phyloP scores from a whole-genome alignment of 1,140 invertebrate species.

The Ylistrum balloti region DNA sequence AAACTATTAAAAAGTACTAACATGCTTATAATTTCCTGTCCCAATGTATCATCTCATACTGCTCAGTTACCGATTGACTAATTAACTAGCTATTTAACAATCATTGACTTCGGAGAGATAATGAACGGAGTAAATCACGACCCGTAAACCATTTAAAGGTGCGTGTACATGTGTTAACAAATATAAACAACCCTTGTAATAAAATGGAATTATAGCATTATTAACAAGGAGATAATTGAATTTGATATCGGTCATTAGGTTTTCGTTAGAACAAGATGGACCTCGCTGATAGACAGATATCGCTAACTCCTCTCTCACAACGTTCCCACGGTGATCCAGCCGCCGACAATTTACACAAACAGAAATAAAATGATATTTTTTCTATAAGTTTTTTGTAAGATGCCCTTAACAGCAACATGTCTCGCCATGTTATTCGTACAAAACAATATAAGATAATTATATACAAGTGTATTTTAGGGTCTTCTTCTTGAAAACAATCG shows the following conservation, averaged over 20 bases:
- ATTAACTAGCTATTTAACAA: neutral
- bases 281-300: neutral
- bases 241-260: neutral
- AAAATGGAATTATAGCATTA: neutral
- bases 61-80: neutral
- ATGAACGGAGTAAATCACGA: neutral
- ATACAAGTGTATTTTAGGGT: too few species aligned
- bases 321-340: neutral
- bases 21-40: too few species aligned
- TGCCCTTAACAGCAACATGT: neutral
- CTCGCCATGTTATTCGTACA: neutral
- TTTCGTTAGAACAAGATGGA: neutral
- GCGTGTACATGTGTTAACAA: neutral
- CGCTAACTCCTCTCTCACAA: neutral
- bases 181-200: neutral
- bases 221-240: neutral
- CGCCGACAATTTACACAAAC: too few species aligned
- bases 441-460: neutral
- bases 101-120: neutral
- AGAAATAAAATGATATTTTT: neutral
- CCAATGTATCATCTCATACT: too few species aligned
- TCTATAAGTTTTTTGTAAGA: neutral
- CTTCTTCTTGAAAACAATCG: too few species aligned
- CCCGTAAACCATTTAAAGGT: neutral
- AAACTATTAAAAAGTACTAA: too few species aligned